phyloP scores from a whole-genome alignment of 2,113 vertebrate genomes.

The Otus sunia region DNA sequence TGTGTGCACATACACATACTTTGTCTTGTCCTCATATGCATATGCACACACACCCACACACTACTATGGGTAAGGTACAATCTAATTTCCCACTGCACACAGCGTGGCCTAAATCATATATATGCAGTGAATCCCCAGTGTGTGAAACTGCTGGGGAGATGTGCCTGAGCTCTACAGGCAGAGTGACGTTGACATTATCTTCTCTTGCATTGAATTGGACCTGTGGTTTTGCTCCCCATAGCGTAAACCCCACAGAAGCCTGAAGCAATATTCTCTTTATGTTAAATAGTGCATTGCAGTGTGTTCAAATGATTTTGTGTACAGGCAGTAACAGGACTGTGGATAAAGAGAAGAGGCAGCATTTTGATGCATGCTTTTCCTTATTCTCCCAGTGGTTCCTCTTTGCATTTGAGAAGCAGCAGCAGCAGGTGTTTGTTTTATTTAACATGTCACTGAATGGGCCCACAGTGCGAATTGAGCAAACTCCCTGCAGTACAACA shows the following conservation, averaged over 20 bases:
- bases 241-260: background rate
- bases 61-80: background rate
- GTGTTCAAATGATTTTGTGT: background rate
- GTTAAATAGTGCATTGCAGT: background rate
- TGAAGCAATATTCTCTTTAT: background rate
- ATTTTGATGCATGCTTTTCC: background rate
- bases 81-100: background rate
- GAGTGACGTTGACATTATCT: background rate
- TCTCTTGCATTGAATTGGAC: background rate
- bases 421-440: background rate
- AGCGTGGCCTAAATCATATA: background rate
- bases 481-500: background rate
- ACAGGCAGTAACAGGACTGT: background rate
- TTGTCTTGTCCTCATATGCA: background rate
- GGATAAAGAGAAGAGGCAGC: background rate
- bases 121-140: background rate
- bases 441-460: background rate
- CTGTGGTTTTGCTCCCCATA: background rate
- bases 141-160: background rate
- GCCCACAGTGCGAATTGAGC: background rate
- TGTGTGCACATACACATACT: background rate
- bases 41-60: accelerated
- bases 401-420: background rate
- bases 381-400: background rate
- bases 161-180: background rate